Evolutionary conservation across 2,113 vertebrate genomes (phyloP), one percentile per base, ranked within the genome.

Genomic region (Saccopteryx bilineata): DNA sequence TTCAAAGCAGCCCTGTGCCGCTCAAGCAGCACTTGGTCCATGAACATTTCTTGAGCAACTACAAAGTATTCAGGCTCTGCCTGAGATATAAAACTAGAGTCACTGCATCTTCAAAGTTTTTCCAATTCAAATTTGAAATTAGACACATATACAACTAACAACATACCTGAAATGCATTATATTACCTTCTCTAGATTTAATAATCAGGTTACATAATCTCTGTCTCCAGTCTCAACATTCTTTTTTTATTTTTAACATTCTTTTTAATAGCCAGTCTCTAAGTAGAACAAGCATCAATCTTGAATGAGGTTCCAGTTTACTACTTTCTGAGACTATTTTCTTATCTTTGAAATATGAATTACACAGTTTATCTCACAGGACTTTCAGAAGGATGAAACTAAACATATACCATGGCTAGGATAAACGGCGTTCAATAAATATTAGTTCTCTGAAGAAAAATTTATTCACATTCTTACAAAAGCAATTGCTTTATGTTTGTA

Each of bases 341-440:
- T 87, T 92, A 90, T 83, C 76, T 86, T 85, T 72, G 91, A 95
- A 89, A 95, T 54, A 94, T 24, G 63, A 95, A 69, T 48, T 85
- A 91, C n/a, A 52, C 5, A 91, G 76, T 88, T 56, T 86, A 82
- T 74, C 58, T 80, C 81, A 94, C 3, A 61, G 52, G 12, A 33
- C 63, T 89, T 92, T 54, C 33, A 86, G n/a, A 39, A 94, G 19
- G 31, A 56, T 76, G 66, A 72, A 92, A 75, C 9, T 88, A 66
- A 93, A 93, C 33, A 72, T 31, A 1, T 39, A 56, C 23, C 1
- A 48, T 31, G 68, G 63, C 63, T 80, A 71, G 68, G 89, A 94
- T 90, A 90, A 85, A 90, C 18, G 8, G 19, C 52, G 13, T 95
- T 81, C 68, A 94, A 71, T 78, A 95, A 85, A 58, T 83, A 94